A percentile compares a stretch with the other conserved stretches of the same genome.
Evolutionary conservation across 35 echinoderm and acorn worm species (phyloP).

Genomic region (Apostichopus parvimensis): DNA sequence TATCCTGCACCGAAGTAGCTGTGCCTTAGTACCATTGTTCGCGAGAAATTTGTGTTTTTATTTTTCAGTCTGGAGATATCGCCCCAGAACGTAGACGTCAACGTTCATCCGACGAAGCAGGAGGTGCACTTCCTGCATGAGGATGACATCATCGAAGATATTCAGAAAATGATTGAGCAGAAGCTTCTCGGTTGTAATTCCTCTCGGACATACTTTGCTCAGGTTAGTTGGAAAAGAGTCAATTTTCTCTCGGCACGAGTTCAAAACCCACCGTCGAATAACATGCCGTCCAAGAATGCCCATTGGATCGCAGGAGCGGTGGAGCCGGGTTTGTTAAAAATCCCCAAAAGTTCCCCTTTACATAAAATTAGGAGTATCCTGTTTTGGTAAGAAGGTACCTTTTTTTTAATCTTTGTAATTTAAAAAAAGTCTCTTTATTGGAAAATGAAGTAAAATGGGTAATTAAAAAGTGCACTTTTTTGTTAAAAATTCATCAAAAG

Average conservation of each 20-base stretch:
- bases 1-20: no score
- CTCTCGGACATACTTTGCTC: conserved; percentile 95
- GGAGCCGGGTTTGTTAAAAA: neutral
- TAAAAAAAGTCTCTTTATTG: no score
- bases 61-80: conserved; percentile 79
- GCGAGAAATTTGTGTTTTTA: neutral
- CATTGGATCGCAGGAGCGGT: neutral
- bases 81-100: conserved; percentile 91
- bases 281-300: neutral
- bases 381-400: no score
- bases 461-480: no score
- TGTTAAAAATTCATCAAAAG: no score
- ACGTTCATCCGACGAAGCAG: conserved; percentile 98
- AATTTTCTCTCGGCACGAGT: neutral
- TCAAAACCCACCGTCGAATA: neutral
- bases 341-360: neutral
- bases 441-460: no score
- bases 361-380: no score
- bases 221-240: conserved; percentile 55
- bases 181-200: conserved; percentile 88
- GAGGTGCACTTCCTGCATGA: conserved; percentile 98
- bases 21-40: no score
- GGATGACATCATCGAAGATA: conserved; percentile 95
- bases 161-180: conserved; percentile 91
- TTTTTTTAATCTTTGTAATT: no score